phyloP scores from a whole-genome alignment of 2,797 vertebrate species.

The Bryconaethiops microstoma region DNA sequence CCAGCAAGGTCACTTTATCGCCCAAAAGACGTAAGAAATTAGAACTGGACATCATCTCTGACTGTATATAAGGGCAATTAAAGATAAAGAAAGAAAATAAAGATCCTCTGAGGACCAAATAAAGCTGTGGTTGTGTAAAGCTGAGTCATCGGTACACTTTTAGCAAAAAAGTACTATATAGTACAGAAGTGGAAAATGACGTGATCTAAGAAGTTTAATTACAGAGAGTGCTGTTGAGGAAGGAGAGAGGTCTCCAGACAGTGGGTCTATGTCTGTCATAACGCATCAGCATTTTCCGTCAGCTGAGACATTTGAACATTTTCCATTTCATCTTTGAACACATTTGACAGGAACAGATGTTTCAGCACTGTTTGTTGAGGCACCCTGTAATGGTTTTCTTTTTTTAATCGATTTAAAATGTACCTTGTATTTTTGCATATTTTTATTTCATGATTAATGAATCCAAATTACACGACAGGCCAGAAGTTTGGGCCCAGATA shows the following conservation, averaged over 20 bases:
- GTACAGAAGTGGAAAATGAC: not conserved
- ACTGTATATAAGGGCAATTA: not conserved
- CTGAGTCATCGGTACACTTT: too few species aligned
- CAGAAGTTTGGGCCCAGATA: too few species aligned
- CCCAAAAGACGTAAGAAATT: not conserved
- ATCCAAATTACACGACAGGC: too few species aligned
- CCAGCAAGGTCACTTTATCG: not conserved
- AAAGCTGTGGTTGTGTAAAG: not conserved
- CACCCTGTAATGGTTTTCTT: too few species aligned
- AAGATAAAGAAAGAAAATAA: not conserved
- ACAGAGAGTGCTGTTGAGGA: not conserved
- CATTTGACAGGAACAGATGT: not conserved
- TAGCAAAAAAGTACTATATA: not conserved
- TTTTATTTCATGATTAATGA: too few species aligned
- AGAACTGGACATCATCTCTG: not conserved
- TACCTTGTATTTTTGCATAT: too few species aligned
- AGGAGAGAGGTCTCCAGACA: conserved; percentile 24
- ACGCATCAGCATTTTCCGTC: conserved; percentile 24
- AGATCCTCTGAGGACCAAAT: not conserved
- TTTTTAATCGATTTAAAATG: too few species aligned
- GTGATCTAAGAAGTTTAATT: not conserved
- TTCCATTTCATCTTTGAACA: conserved; percentile 16
- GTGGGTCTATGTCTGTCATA: not conserved
- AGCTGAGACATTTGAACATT: conserved; percentile 20
- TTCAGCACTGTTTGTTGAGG: not conserved